These are phyloP conservation scores for Temnothorax rugatulus DNA, from an alignment of 2,888 invertebrate species.

Conservation along the genomic window DNA sequence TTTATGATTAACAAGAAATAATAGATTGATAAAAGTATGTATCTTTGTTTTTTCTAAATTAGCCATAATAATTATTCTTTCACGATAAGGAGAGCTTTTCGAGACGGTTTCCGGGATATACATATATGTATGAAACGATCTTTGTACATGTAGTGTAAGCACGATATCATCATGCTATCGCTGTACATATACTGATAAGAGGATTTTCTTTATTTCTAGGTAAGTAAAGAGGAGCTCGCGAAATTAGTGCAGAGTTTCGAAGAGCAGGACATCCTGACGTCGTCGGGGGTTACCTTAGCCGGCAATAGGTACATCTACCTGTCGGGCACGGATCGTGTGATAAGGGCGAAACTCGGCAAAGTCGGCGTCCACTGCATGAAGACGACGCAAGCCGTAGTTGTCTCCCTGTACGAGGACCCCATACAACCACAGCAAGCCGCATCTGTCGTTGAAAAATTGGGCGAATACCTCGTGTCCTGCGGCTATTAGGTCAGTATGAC, in stretches of 20 bases:
- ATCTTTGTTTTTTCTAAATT: not conserved
- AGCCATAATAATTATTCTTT: not conserved
- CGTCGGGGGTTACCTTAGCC: slow-evolving; percentile 96
- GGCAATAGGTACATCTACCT: slow-evolving; percentile 98
- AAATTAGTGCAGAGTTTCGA: slow-evolving; percentile 96
- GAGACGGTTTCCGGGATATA: not conserved
- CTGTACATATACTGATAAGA: not conserved
- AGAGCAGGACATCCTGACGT: slow-evolving; percentile 95
- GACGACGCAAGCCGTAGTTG: slow-evolving; percentile 97
- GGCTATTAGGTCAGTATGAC: slow-evolving; percentile 92
- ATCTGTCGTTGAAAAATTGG: slow-evolving; percentile 98
- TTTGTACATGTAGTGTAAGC: not conserved
- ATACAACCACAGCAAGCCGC: slow-evolving; percentile 99
- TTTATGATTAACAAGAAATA: not conserved
- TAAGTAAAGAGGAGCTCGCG: slow-evolving; percentile 96
- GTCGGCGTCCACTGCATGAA: slow-evolving; percentile 98
- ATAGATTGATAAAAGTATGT: not conserved
- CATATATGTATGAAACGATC: not conserved
- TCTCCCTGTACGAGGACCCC: slow-evolving; percentile 98
- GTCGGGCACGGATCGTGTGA: slow-evolving; percentile 97
- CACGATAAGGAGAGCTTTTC: not conserved
- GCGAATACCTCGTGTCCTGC: slow-evolving; percentile 98
- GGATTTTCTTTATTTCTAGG: slow-evolving; percentile 87
- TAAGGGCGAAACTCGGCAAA: slow-evolving; percentile 97
- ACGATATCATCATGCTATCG: not conserved